Evolutionary conservation across 2,888 invertebrate genomes (phyloP), one percentile per base, ranked within the genome.

Genomic region (Folsomia manolachei): DNA sequence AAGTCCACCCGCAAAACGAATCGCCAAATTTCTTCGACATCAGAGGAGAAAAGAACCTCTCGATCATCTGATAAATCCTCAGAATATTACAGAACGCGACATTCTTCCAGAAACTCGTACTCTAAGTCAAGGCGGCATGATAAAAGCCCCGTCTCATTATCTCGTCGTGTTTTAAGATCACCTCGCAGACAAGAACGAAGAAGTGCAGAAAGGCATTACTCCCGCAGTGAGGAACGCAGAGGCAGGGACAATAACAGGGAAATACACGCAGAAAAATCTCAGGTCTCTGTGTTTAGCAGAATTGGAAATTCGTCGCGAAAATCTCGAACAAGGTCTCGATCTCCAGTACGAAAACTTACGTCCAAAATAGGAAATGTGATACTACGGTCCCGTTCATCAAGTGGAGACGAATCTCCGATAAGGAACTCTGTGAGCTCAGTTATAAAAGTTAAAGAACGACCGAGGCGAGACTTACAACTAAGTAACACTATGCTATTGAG

Each of bases 361-460:
- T 67, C 67, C 4, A 67, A 21, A 18, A 56, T 67, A 56, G 67
- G 53, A 24, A 26, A 9, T 19, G 67, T 67, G 11, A 67, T 67
- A 25, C 24, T 26, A n/a, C 52, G 60, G 14, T 56, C 56, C 1
- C 9, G 23, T 24, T 56, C 67, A 2, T 9, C 62, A 7, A 7
- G 11, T 23, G 67, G 26, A 1, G 67, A 67, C 2, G n/a, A 56
- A 2, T 39, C 23, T 53, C 56, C 67, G 21, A 26, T 27, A 7
- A 19, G 60, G 1, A 51, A 39, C 19, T 52, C 52, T 24, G 56
- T 67, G 1, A 67, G 27, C 27, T 67, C 67, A 18, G 67, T 67
- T 18, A 26, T 67, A 23, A 53, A 60, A 14, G 67, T 67, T 2
- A 67, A 53, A 2, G 56, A 67, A 25, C 19, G 67, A 26, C 67